These are phyloP conservation scores for Ataeniobius toweri DNA, from an alignment of 2,797 vertebrate species.

Conservation along the genomic window DNA sequence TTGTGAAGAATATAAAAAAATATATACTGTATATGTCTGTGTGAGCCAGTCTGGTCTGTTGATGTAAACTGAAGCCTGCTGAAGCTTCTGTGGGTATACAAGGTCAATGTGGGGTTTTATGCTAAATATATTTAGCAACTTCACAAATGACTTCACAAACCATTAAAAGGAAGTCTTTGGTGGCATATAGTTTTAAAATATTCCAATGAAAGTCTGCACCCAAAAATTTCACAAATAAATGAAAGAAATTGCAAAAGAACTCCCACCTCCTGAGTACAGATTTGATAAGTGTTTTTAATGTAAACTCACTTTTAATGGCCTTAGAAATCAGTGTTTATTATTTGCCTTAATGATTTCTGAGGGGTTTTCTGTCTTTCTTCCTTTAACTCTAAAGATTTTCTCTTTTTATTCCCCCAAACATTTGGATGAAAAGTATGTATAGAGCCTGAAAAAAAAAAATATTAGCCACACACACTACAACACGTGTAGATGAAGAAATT, in stretches of 20 bases:
- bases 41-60: conserved; percentile 34
- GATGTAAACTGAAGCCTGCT: conserved; percentile 48
- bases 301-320: neutral
- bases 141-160: conserved; percentile 1
- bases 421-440: neutral
- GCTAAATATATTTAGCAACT: conserved; percentile 37
- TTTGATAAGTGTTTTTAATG: neutral
- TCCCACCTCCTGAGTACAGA: neutral
- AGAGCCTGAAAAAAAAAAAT: neutral
- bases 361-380: neutral
- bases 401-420: conserved; percentile 1
- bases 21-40: conserved; percentile 22
- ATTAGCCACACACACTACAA: neutral
- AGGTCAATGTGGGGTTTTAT: conserved; percentile 3
- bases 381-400: neutral
- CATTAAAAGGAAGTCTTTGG: neutral
- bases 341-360: neutral
- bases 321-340: conserved; percentile 8
- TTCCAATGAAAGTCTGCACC: neutral
- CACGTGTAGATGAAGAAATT: neutral
- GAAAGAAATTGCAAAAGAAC: no score
- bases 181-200: neutral
- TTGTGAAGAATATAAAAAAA: conserved; percentile 18
- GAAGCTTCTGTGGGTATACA: conserved; percentile 37
- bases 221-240: neutral